Conservation (phyloP, 2,797 vertebrate species). For the Pogoniulus pusillus region DNA sequence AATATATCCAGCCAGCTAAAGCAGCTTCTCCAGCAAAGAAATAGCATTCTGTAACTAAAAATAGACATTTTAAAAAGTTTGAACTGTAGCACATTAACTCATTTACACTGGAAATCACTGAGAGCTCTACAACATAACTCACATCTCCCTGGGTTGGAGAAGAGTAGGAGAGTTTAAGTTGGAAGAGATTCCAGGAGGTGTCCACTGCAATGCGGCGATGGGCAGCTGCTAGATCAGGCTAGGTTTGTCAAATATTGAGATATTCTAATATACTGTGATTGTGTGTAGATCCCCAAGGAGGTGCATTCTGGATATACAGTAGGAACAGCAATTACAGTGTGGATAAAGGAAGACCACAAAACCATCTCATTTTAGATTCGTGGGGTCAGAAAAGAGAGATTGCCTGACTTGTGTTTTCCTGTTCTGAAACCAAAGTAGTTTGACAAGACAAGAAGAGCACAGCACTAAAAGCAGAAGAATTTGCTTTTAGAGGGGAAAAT, state of each 20-base stretch:
- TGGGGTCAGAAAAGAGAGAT: conserved; percentile 47
- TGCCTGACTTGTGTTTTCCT: conserved; percentile 1
- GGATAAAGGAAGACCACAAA: conserved; percentile 50
- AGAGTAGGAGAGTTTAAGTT: neutral
- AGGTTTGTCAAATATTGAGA: neutral
- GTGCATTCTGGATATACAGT: conserved; percentile 26
- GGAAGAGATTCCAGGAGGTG: neutral
- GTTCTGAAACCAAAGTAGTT: neutral
- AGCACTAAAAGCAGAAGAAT: neutral
- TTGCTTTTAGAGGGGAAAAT: neutral
- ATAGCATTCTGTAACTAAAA: neutral
- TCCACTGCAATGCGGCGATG: too few relatives aligned
- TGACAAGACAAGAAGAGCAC: neutral
- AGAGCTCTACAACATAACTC: neutral
- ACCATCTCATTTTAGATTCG: conserved; percentile 58
- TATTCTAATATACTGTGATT: conserved; percentile 28
- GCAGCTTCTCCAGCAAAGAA: neutral
- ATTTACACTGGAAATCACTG: neutral
- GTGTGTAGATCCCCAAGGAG: conserved; percentile 3
- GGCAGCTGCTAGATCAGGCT: neutral
- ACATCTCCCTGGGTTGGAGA: neutral
- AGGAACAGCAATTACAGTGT: conserved; percentile 40
- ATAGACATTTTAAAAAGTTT: neutral
- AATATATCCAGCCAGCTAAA: neutral
- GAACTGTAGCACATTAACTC: neutral